Percentiles rank a stretch among this genome's conserved stretches.
Conservation (phyloP, 2,888 invertebrate genomes). For the Brachycybe producta region DNA sequence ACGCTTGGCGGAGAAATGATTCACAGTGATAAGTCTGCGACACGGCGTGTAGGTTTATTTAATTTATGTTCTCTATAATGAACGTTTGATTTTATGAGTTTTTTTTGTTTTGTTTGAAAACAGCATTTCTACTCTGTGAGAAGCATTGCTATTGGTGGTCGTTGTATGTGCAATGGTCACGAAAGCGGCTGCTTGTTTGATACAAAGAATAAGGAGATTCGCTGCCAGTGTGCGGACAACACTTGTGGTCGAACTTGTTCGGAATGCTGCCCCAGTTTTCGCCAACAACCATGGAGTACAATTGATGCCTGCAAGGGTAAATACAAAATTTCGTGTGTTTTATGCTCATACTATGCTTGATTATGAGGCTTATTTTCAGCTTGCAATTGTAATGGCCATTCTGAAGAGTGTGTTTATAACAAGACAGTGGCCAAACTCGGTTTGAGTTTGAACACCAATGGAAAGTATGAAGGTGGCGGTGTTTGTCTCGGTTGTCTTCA, state of each 20-base stretch:
- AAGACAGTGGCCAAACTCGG: not conserved
- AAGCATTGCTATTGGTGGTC: conserved; percentile 9
- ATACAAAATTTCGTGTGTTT: not conserved
- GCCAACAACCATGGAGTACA: conserved; percentile 1
- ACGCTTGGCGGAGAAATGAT: conserved; percentile 7
- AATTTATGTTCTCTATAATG: not conserved
- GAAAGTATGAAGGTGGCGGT: not conserved
- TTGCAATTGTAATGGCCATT: conserved; percentile 2
- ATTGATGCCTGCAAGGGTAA: not conserved
- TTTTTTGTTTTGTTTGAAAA: not conserved
- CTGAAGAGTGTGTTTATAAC: not conserved
- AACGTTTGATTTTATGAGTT: not conserved
- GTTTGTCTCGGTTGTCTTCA: not conserved
- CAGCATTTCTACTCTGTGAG: conserved; percentile 10
- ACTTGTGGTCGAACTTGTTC: conserved; percentile 6
- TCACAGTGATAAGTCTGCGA: not conserved
- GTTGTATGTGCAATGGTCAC: conserved; percentile 12
- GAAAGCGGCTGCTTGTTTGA: conserved; percentile 6
- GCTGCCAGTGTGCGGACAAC: conserved; percentile 12
- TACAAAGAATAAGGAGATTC: not conserved
- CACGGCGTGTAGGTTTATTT: not conserved
- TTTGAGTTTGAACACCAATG: not conserved
- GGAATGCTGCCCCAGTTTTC: conserved; percentile 9
- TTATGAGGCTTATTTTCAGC: not conserved
- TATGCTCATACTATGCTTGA: not conserved